Conservation (phyloP, 2,888 invertebrate species). For the Kuschelorhynchus macadamiae region DNA sequence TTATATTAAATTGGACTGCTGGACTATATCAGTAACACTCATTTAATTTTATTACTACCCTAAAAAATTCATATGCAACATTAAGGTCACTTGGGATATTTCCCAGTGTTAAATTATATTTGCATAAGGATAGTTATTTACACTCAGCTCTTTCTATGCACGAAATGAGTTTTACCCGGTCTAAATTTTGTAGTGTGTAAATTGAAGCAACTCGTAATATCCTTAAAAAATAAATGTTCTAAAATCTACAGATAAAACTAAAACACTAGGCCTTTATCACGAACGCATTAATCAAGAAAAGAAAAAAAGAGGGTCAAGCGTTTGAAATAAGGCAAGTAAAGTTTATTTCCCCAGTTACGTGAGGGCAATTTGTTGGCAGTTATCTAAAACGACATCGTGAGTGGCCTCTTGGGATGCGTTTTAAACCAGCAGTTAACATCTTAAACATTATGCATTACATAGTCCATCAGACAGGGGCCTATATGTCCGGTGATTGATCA, state of each 20-base stretch:
- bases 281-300: conserved; percentile 41
- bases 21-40: no score
- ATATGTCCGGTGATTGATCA: conserved; percentile 68
- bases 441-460: conserved; percentile 69
- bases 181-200: no score
- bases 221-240: conserved; percentile 9
- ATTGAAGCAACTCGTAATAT: no score
- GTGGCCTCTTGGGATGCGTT: conserved; percentile 65
- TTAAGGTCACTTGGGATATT: no score
- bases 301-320: conserved; percentile 48
- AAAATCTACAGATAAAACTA: conserved; percentile 27
- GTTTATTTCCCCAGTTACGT: conserved; percentile 50
- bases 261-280: conserved; percentile 39
- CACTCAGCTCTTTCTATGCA: no score
- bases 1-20: no score
- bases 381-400: conserved; percentile 63
- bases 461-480: conserved; percentile 61
- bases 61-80: no score
- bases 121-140: no score
- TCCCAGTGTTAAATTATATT: no score
- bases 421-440: conserved; percentile 69
- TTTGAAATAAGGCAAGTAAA: conserved; percentile 48
- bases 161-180: no score
- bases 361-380: conserved; percentile 57
- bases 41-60: no score